These are phyloP conservation scores for Acrocephalus arundinaceus DNA, from an alignment of 2,113 vertebrate species.

Conservation along the genomic window DNA sequence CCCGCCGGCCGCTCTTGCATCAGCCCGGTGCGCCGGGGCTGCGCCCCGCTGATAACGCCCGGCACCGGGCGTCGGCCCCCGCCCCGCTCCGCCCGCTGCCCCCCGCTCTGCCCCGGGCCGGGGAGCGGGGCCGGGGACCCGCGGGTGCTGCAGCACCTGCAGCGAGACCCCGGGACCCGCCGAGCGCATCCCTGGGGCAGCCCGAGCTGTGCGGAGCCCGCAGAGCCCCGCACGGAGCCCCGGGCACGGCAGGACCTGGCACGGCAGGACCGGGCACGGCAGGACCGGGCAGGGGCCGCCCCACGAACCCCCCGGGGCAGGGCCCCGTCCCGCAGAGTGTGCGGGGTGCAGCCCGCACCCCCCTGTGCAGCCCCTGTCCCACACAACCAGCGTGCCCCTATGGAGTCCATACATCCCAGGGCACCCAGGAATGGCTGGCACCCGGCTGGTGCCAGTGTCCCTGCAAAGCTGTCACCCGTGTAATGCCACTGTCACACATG, in stretches of 20 bases:
- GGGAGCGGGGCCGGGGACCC: background rate
- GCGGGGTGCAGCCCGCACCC: fast-evolving
- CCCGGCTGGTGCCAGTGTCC: background rate
- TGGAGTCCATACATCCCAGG: no score
- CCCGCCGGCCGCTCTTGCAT: background rate
- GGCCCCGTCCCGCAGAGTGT: fast-evolving
- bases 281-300: background rate
- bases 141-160: background rate
- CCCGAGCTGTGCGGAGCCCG: background rate
- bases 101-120: background rate
- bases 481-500: fast-evolving
- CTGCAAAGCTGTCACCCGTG: background rate
- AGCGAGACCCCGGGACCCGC: background rate
- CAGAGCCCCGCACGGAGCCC: background rate
- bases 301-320: background rate
- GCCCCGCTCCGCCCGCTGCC: background rate
- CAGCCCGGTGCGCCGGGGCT: background rate
- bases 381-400: fast-evolving
- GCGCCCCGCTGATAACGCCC: background rate
- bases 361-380: background rate
- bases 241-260: background rate
- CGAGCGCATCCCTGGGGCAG: fast-evolving
- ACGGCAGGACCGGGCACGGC: background rate
- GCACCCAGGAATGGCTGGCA: background rate
- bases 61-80: background rate